Base-by-base conservation (phyloP, 2,113 vertebrate species). In the Clarias gariepinus region DNA sequence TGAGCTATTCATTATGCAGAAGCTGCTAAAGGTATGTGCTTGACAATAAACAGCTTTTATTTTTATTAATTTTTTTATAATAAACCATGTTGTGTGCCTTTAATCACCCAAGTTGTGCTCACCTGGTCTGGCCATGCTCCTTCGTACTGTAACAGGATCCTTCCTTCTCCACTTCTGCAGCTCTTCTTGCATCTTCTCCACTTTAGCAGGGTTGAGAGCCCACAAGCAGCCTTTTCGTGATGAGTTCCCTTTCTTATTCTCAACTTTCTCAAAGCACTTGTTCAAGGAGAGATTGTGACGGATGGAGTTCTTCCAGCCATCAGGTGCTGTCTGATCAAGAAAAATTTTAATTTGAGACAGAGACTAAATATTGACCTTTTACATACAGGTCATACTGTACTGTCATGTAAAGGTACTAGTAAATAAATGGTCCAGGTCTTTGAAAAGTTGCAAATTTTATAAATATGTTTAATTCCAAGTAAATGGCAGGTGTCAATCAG, bases 231-330 rank as follows among this genome's bases (percentile, higher is more conserved):
- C 98, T 89, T 99, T 99, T 3, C 98, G 91, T 30, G 97, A 99
- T 0, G 96, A 96, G 88, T 94, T 97, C 9, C 97, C 96, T 0
- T 95, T 96, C 89, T 98, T 98, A 92, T 97, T 98, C 91, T 99
- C 98, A 5, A 99, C 96, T 89, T 99, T 99, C 93, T 98, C 96
- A n/a, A 99, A 99, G 92, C 98, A 99, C 89, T 99, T 99, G 94
- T 99, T 99, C 90, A 99, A 91, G 25, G 98, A 99, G 1, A 99
- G 95, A 85, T 99, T 99, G 95, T 99, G 98, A 64, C 98, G 96
- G 61, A 99, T 98, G 0, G 98, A 99, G 94, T 99, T 99, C 94
- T 99, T 99, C 98, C 98, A 99, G 33, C 98, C 98, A 25, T 99
- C 98, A 0, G 98, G 98, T 7, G 98, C 98, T 7, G 97, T 99